Conservation (phyloP, 2,113 vertebrate genomes). For the Psilopsiagon aurifrons region DNA sequence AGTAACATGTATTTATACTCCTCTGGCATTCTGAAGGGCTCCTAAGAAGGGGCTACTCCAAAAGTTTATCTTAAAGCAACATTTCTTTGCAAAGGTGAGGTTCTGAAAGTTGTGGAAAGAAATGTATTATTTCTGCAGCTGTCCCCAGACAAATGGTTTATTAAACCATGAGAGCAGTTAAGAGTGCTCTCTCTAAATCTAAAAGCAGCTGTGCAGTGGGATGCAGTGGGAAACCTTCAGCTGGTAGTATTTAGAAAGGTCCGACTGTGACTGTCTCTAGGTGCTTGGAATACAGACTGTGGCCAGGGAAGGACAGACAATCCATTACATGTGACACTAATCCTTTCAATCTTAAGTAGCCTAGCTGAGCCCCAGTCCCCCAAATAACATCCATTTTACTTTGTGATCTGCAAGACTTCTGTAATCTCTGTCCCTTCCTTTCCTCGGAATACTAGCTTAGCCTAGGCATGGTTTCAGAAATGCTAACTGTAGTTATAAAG, state of each 20-base stretch:
- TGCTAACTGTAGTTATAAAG: slow-evolving; percentile 22
- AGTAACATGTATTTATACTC: background rate
- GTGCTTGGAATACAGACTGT: slow-evolving; percentile 45
- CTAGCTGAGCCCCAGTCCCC: background rate
- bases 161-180: slow-evolving; percentile 20
- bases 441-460: background rate
- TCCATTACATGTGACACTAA: slow-evolving; percentile 55
- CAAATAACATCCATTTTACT: slow-evolving; percentile 27
- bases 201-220: slow-evolving; percentile 51
- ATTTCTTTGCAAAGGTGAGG: background rate
- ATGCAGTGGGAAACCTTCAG: slow-evolving; percentile 67
- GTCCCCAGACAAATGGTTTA: slow-evolving; percentile 31
- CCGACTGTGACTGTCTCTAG: slow-evolving; percentile 36
- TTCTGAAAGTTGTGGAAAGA: background rate
- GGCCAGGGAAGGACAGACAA: slow-evolving; percentile 36
- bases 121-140: slow-evolving; percentile 8
- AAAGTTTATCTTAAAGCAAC: background rate
- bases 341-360: slow-evolving; percentile 52
- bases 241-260: slow-evolving; percentile 41
- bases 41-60: background rate
- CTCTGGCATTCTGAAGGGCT: background rate
- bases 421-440: background rate
- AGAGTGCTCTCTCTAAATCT: background rate
- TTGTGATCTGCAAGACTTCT: background rate
- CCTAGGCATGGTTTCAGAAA: background rate